Evolutionary conservation across 2,113 vertebrate species (phyloP).

Genomic region (Prunella fulvescens): DNA sequence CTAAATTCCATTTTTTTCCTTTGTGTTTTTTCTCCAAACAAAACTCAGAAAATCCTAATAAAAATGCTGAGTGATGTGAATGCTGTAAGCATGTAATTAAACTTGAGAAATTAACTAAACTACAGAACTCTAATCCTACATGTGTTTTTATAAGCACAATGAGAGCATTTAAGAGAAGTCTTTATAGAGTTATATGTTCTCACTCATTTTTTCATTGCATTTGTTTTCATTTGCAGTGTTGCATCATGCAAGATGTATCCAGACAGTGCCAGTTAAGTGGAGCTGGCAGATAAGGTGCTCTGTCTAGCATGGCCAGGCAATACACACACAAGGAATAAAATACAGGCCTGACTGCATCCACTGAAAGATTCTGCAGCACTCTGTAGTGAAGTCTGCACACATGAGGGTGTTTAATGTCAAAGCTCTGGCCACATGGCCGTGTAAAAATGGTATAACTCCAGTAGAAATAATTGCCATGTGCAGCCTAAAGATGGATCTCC

Average conservation of each 20-base stretch:
- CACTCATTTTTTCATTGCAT: background rate
- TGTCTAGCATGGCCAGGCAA: background rate
- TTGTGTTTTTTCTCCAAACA: background rate
- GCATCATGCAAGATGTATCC: background rate
- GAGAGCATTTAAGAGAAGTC: background rate
- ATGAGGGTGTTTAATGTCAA: background rate
- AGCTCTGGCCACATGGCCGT: background rate
- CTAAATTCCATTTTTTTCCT: background rate
- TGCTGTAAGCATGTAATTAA: background rate
- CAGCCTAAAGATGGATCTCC: background rate
- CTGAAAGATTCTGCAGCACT: background rate
- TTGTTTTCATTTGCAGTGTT: background rate
- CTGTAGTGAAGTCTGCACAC: background rate
- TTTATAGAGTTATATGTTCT: background rate
- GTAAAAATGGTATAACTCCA: background rate
- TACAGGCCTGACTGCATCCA: background rate
- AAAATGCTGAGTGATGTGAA: background rate
- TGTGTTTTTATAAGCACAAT: background rate
- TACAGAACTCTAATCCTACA: background rate
- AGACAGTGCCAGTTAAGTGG: background rate
- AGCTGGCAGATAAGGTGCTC: background rate
- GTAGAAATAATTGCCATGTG: background rate
- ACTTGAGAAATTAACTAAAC: background rate
- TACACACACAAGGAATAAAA: background rate
- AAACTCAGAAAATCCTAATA: background rate